Conservation (phyloP, 1,140 invertebrate species). For the Pseudobourletiella spinata region DNA sequence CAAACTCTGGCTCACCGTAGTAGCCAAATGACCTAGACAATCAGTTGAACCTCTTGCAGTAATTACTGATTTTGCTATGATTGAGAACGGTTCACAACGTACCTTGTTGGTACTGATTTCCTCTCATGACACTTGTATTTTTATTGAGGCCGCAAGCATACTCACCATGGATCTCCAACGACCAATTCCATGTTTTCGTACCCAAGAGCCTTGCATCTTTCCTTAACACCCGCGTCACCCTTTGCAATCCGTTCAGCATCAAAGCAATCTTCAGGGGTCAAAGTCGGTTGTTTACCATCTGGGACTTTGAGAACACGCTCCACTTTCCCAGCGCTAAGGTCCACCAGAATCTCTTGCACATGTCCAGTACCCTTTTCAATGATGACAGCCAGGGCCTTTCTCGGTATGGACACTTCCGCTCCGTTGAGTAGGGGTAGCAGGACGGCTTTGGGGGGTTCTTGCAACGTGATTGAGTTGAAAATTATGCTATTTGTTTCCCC, state of each 20-base stretch:
- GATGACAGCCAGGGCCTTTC: constrained; percentile 14
- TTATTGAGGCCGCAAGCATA: neutral
- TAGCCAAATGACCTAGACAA: constrained; percentile 26
- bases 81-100: no score
- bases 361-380: constrained; percentile 17
- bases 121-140: no score
- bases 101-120: no score
- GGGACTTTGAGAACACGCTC: constrained; percentile 16
- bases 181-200: constrained; percentile 22
- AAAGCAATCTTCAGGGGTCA: constrained; percentile 29
- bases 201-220: constrained; percentile 17
- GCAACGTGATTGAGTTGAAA: constrained; percentile 31
- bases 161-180: constrained; percentile 31
- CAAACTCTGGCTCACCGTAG: constrained; percentile 24
- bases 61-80: no score
- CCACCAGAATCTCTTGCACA: constrained; percentile 24
- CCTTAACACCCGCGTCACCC: constrained; percentile 17
- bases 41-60: no score
- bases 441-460: constrained; percentile 22
- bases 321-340: constrained; percentile 16
- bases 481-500: constrained; percentile 22
- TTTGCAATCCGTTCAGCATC: constrained; percentile 22
- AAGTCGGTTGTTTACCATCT: constrained; percentile 24
- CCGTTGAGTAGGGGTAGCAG: constrained; percentile 9
- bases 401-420: neutral